Base-by-base conservation (phyloP, 2,113 vertebrate species). In the Eonycteris spelaea region DNA sequence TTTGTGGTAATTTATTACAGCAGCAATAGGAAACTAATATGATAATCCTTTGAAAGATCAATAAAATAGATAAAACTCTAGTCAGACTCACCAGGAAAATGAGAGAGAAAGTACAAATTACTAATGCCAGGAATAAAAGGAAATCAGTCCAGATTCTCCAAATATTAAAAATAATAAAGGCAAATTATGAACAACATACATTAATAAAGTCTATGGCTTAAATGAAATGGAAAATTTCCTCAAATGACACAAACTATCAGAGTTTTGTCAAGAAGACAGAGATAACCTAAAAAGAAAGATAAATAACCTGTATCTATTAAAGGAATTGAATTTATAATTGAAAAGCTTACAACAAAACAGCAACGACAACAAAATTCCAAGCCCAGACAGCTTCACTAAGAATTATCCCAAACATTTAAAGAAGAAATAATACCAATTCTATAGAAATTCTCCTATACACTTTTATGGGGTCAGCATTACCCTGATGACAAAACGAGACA, bases 41-140 rank as follows among this genome's bases (percentile, higher is more conserved):
- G 45, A 21, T 59, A 30, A 57, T 70, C 28, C 7, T 75, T 85
- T 30, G 30, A 86, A 84, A 92, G 45, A 40, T 59, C 30, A 70
- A 63, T 80, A 74, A 59, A 74, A 78, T 73, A 85, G 40, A 68
- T 21, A 80, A 95, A 75, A 6, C 13, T 61, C n/a, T 38, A 61
- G 19, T 89, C 40, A 63, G 45, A 85, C 22, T 89, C 74, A 61
- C 40, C 11, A 85, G 59, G 75, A 79, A 95, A 95, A 79, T 6
- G 61, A 89, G 57, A 85, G 67, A 79, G 40, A 86, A 92, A 89
- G 71, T 71, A 63, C 16, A 93, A 83, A 93, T 73, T 5, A 79
- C 19, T 28, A 73, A 57, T 35, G 16, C 11, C 7, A 82, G 26
- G 2, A 55, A 87, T 51, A 48, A 79, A 88, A 71, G 4, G 55